A percentile compares a stretch with the other conserved stretches of the same genome.
Conservation (phyloP, 2,797 vertebrate genomes). For the Silurus lanzhouensis region DNA sequence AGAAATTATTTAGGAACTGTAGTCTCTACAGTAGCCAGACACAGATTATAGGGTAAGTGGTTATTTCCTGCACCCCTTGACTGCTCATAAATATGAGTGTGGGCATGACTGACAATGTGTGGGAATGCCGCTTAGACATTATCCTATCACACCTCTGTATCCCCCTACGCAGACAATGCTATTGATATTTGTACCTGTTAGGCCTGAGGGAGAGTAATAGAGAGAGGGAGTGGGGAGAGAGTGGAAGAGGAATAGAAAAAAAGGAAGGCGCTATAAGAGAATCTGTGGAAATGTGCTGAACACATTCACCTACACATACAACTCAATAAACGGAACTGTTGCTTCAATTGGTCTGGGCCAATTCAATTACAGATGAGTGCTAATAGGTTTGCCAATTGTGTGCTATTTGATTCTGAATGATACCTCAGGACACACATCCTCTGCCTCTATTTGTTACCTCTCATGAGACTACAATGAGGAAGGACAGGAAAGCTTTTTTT, state of each 20-base stretch:
- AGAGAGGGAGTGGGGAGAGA: conserved; percentile 30
- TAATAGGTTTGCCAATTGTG: conserved; percentile 63
- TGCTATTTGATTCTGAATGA: conserved; percentile 56
- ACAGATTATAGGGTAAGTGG: neutral
- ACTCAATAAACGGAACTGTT: conserved; percentile 64
- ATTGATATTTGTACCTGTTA: conserved; percentile 31
- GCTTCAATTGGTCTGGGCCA: conserved; percentile 63
- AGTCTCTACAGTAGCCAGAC: neutral
- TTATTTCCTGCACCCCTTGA: neutral
- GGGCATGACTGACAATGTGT: conserved; percentile 29
- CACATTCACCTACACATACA: conserved; percentile 55
- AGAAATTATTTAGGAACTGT: neutral
- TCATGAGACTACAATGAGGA: conserved; percentile 7
- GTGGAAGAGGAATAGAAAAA: conserved; percentile 12
- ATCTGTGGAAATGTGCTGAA: conserved; percentile 59
- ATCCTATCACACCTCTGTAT: conserved; percentile 29
- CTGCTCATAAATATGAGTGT: neutral
- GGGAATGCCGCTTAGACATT: conserved; percentile 37
- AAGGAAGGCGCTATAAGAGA: conserved; percentile 17
- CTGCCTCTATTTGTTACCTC: conserved; percentile 12
- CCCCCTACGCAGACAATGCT: neutral
- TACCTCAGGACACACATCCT: conserved; percentile 38
- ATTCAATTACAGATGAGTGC: conserved; percentile 66
- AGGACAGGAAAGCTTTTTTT: conserved; percentile 6
- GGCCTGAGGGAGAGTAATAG: conserved; percentile 23